A percentile compares a stretch with the other conserved stretches of the same genome.
Evolutionary conservation across 2,888 invertebrate species (phyloP).

Genomic region (Plagiodera versicolora): DNA sequence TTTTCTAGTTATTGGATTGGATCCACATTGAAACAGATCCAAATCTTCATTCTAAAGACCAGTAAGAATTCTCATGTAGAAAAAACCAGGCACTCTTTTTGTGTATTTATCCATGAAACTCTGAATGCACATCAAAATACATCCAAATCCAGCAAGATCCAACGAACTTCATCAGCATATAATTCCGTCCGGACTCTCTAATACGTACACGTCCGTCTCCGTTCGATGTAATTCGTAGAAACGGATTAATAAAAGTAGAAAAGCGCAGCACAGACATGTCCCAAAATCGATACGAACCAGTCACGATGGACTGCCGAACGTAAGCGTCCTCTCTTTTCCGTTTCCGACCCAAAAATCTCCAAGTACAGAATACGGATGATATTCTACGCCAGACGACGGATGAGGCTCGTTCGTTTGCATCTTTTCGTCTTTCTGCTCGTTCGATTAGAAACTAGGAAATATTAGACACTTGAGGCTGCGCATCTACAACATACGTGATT

Average conservation of each 20-base stretch:
- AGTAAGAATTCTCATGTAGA: not conserved
- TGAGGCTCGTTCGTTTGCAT: constrained; percentile 21
- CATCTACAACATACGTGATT: no score
- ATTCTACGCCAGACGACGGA: constrained; percentile 28
- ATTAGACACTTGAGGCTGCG: no score
- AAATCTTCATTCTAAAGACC: no score
- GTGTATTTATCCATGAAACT: not conserved
- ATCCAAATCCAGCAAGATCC: not conserved
- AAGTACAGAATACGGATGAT: constrained; percentile 40
- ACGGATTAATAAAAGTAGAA: constrained; percentile 45
- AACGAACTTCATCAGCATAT: constrained; percentile 3
- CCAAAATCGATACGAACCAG: constrained; percentile 43
- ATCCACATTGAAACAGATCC: no score
- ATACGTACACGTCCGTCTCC: constrained; percentile 31
- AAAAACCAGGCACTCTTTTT: not conserved
- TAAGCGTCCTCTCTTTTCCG: no score
- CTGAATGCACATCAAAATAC: not conserved
- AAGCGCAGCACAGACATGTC: constrained; percentile 40
- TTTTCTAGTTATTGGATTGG: no score
- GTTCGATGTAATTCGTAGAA: constrained; percentile 42
- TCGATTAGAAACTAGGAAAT: no score
- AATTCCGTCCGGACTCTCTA: constrained; percentile 18
- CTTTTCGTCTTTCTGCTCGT: constrained; percentile 1
- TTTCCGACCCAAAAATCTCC: constrained; percentile 36
- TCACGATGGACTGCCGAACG: constrained; percentile 29